Conservation (phyloP, 2,113 vertebrate genomes). For the Nansenia antarctica region DNA sequence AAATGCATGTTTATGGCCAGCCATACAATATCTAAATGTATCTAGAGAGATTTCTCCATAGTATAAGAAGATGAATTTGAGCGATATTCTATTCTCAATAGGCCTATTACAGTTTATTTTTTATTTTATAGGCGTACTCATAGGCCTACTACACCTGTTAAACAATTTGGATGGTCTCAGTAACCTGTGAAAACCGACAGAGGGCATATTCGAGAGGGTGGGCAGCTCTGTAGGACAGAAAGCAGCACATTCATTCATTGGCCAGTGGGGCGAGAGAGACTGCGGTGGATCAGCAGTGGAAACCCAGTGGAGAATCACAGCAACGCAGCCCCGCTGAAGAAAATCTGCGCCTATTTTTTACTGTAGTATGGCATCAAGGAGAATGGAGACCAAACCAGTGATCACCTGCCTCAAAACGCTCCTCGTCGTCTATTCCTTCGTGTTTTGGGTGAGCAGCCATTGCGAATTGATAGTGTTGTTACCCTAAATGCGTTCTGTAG, state of each 20-base stretch:
- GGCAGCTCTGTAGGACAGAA: background rate
- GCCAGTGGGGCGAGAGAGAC: slow-evolving; percentile 21
- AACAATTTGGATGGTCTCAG: background rate
- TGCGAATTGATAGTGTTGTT: background rate
- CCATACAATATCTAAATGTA: too few relatives aligned
- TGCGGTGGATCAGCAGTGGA: slow-evolving; percentile 25
- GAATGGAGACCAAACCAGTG: slow-evolving; percentile 92
- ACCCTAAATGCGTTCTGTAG: background rate
- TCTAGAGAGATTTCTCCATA: too few relatives aligned
- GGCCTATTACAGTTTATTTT: too few relatives aligned
- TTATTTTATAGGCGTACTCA: too few relatives aligned
- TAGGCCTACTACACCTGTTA: background rate
- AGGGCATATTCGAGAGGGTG: slow-evolving; percentile 18
- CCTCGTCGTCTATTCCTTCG: slow-evolving; percentile 89
- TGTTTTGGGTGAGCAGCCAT: slow-evolving; percentile 88
- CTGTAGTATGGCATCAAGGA: slow-evolving; percentile 85
- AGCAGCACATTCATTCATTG: slow-evolving; percentile 9
- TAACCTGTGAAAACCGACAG: slow-evolving; percentile 4
- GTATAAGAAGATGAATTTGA: too few relatives aligned
- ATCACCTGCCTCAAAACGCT: slow-evolving; percentile 91
- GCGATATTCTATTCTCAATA: too few relatives aligned
- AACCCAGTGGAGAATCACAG: slow-evolving; percentile 49
- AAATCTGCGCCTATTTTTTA: slow-evolving; percentile 59
- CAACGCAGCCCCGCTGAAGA: slow-evolving; percentile 33
- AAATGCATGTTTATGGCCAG: too few relatives aligned